Conservation (phyloP, 2,797 vertebrate species). For the Crocodylus rhombifer region DNA sequence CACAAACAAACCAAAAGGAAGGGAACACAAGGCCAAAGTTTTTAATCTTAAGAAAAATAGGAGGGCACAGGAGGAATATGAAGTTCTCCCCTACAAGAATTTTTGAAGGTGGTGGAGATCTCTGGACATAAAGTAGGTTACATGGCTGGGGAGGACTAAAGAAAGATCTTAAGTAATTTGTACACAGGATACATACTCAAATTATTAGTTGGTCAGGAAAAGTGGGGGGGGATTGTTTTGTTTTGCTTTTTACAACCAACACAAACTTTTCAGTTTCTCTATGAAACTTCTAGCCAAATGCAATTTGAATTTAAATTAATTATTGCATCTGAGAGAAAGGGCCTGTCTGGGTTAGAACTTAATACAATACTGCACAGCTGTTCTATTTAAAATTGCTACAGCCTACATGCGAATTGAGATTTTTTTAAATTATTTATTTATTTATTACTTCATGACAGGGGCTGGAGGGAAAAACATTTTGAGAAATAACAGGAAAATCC, state of each 20-base stretch:
- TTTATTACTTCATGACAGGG: not conserved
- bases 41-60: too few relatives aligned
- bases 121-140: not conserved
- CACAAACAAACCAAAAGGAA: not conserved
- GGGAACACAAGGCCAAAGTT: too few relatives aligned
- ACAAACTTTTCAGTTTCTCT: not conserved
- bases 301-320: not conserved
- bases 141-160: not conserved
- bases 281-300: not conserved
- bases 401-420: not conserved
- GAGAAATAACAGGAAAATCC: constrained; percentile 33
- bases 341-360: not conserved
- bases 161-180: not conserved
- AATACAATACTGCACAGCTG: not conserved
- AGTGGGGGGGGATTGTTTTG: too few relatives aligned
- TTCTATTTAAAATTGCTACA: not conserved
- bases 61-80: not conserved
- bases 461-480: not conserved
- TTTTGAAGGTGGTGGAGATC: not conserved
- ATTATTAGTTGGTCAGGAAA: too few relatives aligned
- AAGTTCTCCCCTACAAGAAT: not conserved
- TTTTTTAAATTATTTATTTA: not conserved
- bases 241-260: not conserved
- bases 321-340: not conserved
- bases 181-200: too few relatives aligned